Conservation (phyloP, 64 coral and sea anemone species). For the Catalaphyllia jardinei region DNA sequence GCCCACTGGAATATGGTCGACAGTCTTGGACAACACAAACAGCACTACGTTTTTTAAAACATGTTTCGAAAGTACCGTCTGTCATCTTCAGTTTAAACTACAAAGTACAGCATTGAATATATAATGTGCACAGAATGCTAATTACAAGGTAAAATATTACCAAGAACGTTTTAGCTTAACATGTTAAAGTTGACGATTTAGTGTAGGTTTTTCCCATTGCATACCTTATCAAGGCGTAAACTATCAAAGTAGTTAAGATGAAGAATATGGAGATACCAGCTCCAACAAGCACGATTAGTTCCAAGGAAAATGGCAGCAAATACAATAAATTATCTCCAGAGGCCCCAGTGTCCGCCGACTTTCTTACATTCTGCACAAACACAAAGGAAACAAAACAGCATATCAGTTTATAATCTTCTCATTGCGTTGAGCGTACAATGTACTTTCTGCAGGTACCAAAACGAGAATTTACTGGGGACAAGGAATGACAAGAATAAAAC, state of each 20-base stretch:
- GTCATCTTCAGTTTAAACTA: too few species aligned
- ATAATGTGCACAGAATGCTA: too few species aligned
- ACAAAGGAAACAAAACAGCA: background rate
- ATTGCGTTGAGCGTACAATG: too few species aligned
- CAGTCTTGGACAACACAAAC: too few species aligned
- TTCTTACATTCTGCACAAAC: conserved; percentile 18
- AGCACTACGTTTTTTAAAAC: too few species aligned
- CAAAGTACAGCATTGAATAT: too few species aligned
- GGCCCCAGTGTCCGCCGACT: background rate
- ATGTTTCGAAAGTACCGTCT: too few species aligned
- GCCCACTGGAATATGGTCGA: too few species aligned
- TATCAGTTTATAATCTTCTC: background rate
- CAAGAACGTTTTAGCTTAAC: too few species aligned
- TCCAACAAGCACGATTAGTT: conserved; percentile 58
- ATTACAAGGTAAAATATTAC: too few species aligned
- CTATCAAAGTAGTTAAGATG: conserved; percentile 65
- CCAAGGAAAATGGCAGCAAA: background rate
- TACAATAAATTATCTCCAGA: background rate
- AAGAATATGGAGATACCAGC: conserved; percentile 67
- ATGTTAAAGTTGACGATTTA: too few species aligned
- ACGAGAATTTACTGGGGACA: background rate
- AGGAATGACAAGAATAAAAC: too few species aligned
- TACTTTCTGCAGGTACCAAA: background rate
- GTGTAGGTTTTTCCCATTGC: background rate
- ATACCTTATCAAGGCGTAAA: conserved; percentile 81